Conservation (phyloP, 2,113 vertebrate genomes). For the Perca fluviatilis region DNA sequence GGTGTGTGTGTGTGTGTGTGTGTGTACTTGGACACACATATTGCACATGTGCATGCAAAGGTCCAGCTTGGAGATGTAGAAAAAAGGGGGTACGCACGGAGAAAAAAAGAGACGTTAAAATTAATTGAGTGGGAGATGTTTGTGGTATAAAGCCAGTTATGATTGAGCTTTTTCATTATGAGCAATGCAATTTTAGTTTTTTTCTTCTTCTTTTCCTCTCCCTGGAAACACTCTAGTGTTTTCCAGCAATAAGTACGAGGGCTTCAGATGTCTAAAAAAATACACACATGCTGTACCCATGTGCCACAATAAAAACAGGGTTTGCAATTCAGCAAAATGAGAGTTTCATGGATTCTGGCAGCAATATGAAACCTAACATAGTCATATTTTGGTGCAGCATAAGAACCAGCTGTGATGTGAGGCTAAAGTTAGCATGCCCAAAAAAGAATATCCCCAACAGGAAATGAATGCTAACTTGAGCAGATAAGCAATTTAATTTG, state of each 20-base stretch:
- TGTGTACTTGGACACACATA: neutral
- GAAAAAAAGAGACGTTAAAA: constrained; percentile 16
- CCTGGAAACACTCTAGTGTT: constrained; percentile 64
- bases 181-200: constrained; percentile 50
- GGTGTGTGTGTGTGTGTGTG: constrained; percentile 2
- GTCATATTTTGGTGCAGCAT: constrained; percentile 60
- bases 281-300: constrained; percentile 66
- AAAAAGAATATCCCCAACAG: constrained; percentile 7
- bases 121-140: constrained; percentile 45
- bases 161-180: constrained; percentile 64
- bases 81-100: neutral
- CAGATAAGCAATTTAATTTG: constrained; percentile 27
- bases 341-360: constrained; percentile 73
- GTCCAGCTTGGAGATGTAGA: neutral
- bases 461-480: constrained; percentile 8
- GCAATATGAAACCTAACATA: constrained; percentile 42
- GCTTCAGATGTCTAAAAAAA: constrained; percentile 55
- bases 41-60: constrained; percentile 20
- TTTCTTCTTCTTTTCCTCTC: constrained; percentile 29
- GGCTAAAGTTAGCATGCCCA: constrained; percentile 57
- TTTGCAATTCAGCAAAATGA: constrained; percentile 70
- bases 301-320: constrained; percentile 75
- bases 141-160: constrained; percentile 50
- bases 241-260: constrained; percentile 63
- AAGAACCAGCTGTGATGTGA: constrained; percentile 59